A percentile compares a stretch with the other conserved stretches of the same genome.
Evolutionary conservation across 2,797 vertebrate species (phyloP).

Genomic region (Falco cherrug): DNA sequence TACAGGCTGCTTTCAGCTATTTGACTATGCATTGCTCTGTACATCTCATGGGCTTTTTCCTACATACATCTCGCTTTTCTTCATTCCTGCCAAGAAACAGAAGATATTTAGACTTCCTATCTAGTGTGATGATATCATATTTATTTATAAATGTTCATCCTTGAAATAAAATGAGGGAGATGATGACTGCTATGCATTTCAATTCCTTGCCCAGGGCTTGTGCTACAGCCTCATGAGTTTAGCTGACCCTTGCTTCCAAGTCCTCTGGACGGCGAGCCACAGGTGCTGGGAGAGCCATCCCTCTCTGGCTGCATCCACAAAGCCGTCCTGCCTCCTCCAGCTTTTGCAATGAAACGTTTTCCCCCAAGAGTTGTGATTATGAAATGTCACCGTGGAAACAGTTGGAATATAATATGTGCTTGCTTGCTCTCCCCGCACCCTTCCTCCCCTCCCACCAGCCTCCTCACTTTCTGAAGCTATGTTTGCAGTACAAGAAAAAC

Average conservation of each 20-base stretch:
- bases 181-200: neutral
- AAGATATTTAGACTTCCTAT: conserved; percentile 14
- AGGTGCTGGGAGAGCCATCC: conserved; percentile 23
- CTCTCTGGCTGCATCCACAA: conserved; percentile 11
- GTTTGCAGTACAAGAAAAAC: conserved; percentile 43
- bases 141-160: conserved; percentile 50
- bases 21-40: neutral
- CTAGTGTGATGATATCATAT: conserved; percentile 33
- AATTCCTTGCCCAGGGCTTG: neutral
- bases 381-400: conserved; percentile 81
- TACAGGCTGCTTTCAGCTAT: neutral
- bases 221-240: neutral
- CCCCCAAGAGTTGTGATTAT: conserved; percentile 71
- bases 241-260: neutral
- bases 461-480: conserved; percentile 55
- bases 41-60: neutral
- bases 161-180: neutral
- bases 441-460: conserved; percentile 36
- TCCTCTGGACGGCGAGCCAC: neutral
- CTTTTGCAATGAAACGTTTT: conserved; percentile 45
- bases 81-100: neutral
- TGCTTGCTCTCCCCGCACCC: neutral
- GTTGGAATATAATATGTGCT: conserved; percentile 69
- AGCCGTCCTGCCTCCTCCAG: conserved; percentile 46
- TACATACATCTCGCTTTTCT: neutral